Base-by-base conservation (phyloP, 1,140 invertebrate species). In the Lepidurus couesii region DNA sequence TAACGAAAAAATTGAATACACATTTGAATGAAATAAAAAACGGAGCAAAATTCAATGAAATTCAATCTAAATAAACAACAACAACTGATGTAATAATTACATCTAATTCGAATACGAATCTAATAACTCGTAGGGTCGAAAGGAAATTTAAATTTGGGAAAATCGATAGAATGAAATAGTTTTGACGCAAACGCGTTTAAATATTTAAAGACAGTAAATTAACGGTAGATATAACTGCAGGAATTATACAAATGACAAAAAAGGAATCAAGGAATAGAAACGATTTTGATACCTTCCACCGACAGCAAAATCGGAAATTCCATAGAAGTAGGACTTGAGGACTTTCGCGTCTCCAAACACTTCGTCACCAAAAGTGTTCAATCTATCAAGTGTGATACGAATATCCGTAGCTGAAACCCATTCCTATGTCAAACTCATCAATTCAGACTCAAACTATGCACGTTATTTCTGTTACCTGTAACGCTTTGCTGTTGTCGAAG, bases 361-460 rank as follows among this genome's bases (percentile, higher is more conserved):
- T 87, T 99, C 97, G 85, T 99, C 98, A 82, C 98, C 96, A 85
- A 99, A 99, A 0, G 97, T 99, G 83, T 99, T 99, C 80, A 98
- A 87, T 53, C 96, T 89, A 80, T 96, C 92, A 42, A 99, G 84
- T 0, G 92, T 91, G 78, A 99, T 98, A 24, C 90, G 89, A 34
- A 99, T 91, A 76, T 96, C 95, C 0, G 94, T 96, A 0, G 98
- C 98, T 79, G 97, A 97, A 1, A 99, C 97, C 95, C 96, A 99
- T 87, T 98, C 94, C 93, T 97, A 82, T 24, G 34, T 79, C 42
- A 16, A 0, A 26, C 1, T 44, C 43, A 73, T 11, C 9, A 79
- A n/a, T 16, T 21, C n/a, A 42, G 16, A 74, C 42, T 44, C 16
- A 42, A 21, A 42, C 43, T 42, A 74, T n/a, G 0, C 42, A 65